A percentile compares a stretch with the other conserved stretches of the same genome.
Conservation (phyloP, 2,113 vertebrate species). For the Sceloporus undulatus region DNA sequence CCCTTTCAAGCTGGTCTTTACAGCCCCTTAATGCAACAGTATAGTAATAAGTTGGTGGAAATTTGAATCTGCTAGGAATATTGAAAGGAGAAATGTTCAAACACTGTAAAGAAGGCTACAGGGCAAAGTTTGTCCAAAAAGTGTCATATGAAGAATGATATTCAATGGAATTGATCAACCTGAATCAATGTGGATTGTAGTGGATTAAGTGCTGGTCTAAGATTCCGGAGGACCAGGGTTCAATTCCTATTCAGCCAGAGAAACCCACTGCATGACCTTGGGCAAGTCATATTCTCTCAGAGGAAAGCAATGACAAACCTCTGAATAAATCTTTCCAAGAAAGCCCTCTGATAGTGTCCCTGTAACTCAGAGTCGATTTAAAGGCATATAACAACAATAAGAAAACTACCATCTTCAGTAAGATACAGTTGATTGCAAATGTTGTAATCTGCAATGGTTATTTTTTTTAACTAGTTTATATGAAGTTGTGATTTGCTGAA, state of each 20-base stretch:
- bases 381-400: neutral
- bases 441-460: neutral
- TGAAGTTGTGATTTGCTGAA: neutral
- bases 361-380: too few species aligned
- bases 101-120: neutral
- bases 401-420: conserved; percentile 8
- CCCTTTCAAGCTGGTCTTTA: neutral
- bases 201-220: too few species aligned
- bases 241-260: too few species aligned
- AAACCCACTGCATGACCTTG: too few species aligned
- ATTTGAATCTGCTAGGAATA: neutral
- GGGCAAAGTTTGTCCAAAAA: neutral
- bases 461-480: neutral
- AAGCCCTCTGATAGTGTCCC: too few species aligned
- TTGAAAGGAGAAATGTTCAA: neutral
- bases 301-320: too few species aligned
- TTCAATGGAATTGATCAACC: conserved; percentile 41
- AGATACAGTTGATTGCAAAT: neutral
- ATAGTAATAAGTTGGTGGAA: neutral
- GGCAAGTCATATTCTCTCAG: too few species aligned
- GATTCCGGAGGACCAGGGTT: too few species aligned
- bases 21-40: neutral
- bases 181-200: conserved; percentile 49
- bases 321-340: too few species aligned
- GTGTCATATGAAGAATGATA: conserved; percentile 22